A percentile compares a stretch with the other conserved stretches of the same genome.
Conservation (phyloP, 2,113 vertebrate genomes). For the Apus apus region DNA sequence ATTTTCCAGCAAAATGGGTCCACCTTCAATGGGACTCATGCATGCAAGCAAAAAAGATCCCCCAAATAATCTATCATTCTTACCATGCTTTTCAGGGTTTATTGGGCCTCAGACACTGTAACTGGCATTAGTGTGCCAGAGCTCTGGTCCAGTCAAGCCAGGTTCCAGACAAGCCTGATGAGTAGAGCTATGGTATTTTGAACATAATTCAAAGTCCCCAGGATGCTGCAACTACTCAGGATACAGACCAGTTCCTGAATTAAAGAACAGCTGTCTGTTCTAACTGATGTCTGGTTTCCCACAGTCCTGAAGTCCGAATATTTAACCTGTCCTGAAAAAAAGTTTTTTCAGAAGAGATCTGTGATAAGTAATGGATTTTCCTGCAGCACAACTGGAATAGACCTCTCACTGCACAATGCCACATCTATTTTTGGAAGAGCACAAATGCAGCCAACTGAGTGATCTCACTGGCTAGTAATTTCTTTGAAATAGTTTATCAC, state of each 20-base stretch:
- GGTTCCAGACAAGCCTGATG: background rate
- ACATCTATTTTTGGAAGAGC: constrained; percentile 16
- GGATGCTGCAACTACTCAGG: background rate
- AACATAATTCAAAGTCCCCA: background rate
- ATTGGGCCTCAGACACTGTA: background rate
- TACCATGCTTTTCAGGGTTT: background rate
- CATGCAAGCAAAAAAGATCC: background rate
- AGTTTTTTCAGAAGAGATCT: background rate
- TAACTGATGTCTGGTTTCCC: background rate
- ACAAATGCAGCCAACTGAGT: background rate
- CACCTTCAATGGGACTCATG: background rate
- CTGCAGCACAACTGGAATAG: background rate
- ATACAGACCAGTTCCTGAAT: background rate
- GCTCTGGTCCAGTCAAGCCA: background rate
- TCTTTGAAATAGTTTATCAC: constrained; percentile 19
- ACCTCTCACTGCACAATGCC: background rate
- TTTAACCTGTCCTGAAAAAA: background rate
- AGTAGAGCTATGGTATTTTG: background rate
- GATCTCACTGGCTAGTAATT: constrained; percentile 42
- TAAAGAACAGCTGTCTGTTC: background rate
- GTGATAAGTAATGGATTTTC: background rate
- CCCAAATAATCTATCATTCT: background rate
- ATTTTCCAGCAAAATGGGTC: background rate
- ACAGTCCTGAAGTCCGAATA: background rate
- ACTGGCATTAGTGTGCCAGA: background rate